phyloP scores from a whole-genome alignment of 2,797 vertebrate genomes.

The Hemitrygon akajei region DNA sequence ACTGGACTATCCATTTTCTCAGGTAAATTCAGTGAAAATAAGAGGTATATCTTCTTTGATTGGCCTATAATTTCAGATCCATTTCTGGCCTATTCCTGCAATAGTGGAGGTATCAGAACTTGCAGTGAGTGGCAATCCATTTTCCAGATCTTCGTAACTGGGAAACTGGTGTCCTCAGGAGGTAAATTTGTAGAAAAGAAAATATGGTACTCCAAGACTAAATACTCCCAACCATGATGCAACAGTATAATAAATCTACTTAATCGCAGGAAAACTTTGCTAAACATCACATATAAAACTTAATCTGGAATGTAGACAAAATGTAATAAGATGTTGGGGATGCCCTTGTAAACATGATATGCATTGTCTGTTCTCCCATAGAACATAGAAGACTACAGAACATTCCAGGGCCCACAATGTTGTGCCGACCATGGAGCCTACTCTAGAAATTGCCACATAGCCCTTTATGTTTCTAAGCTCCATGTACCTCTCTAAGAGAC shows the following conservation, averaged over 20 bases:
- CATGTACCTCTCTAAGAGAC: too few relatives aligned
- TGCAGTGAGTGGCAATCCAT: background rate
- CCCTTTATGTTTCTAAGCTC: too few relatives aligned
- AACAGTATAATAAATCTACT: background rate
- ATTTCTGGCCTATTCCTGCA: background rate
- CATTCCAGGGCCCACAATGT: too few relatives aligned
- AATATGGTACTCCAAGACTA: background rate
- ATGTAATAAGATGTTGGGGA: background rate
- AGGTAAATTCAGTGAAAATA: background rate
- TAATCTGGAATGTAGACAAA: background rate
- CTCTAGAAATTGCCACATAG: too few relatives aligned
- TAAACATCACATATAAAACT: background rate
- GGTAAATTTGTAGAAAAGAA: background rate
- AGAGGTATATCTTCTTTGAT: background rate
- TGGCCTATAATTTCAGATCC: background rate
- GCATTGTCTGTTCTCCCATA: background rate
- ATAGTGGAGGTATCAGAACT: background rate
- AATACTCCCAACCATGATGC: background rate
- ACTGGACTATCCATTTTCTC: background rate
- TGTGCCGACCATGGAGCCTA: too few relatives aligned
- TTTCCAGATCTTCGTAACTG: background rate
- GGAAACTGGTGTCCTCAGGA: background rate
- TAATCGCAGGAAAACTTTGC: background rate
- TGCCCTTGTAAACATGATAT: background rate
- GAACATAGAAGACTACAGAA: too few relatives aligned